Base-by-base conservation (phyloP, 2,888 invertebrate species). In the Ypsolopha sequella region DNA sequence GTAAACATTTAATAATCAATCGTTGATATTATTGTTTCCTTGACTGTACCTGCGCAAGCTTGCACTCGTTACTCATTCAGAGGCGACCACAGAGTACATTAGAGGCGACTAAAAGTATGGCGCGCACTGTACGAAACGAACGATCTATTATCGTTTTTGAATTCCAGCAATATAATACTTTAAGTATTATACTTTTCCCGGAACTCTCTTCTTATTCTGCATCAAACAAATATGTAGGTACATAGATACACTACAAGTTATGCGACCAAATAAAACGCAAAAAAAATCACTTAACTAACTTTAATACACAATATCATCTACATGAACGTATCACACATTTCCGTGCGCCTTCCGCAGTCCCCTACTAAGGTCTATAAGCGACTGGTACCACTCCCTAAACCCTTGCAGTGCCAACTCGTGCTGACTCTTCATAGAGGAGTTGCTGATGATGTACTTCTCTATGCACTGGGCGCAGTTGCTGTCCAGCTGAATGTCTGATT, bases 341-440 rank as follows among this genome's bases (percentile, higher is more conserved):
- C 93, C 93, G 64, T 94, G 93, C 0, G 93, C 93, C 59, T 88
- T 88, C 65, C 88, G 87, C 53, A 93, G 70, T n/a, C 91, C 91
- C 14, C 88, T 76, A 54, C 88, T 88, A 0, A 92, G 67, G 52
- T 90, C 87, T 39, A 87, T 71, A 53, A 88, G 80, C 57, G 91
- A 89, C 41, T 89, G 87, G 58, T 89, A 88, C n/a, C 90, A 63
- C 65, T 94, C 93, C 60, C 90, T 89, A 59, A 91, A 91, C 6
- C 91, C 89, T 67, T 93, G 92, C n/a, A 94, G 65, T 0, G 93
- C 91, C 46, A 93, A 69, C 60, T 92, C 91, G 44, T 95, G 86
- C 53, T 91, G 90, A 6, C 89, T 89, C 70, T 90, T 91, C 73
- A 91, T 91, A 1, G 88, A 68, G 0, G 93, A 89, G 62, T 90